phyloP scores from a whole-genome alignment of 64 coral and sea anemone genomes.

The Montipora foliosa region DNA sequence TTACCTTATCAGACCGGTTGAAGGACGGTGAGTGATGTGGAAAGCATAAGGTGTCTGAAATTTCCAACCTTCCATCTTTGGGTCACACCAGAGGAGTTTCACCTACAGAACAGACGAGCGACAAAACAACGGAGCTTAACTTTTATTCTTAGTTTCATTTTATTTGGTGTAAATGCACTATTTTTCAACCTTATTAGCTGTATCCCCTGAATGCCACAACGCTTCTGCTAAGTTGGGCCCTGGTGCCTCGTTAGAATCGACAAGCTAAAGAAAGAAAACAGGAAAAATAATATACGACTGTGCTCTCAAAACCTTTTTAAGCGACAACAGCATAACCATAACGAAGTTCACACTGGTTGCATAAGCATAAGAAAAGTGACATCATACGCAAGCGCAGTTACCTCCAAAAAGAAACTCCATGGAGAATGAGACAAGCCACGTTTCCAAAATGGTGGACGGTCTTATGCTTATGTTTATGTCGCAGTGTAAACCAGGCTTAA shows the following conservation, averaged over 20 bases:
- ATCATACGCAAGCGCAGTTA: no score
- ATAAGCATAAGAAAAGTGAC: no score
- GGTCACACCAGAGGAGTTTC: slow-evolving; percentile 76
- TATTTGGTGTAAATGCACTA: not conserved
- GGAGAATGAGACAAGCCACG: no score
- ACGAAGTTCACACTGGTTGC: no score
- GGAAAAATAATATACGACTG: not conserved
- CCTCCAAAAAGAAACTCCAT: no score
- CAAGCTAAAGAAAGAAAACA: slow-evolving; percentile 15
- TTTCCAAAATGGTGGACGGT: no score
- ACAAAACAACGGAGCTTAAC: no score
- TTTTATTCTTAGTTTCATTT: not conserved
- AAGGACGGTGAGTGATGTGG: slow-evolving; percentile 71
- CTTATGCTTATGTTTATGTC: no score
- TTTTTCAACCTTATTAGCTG: slow-evolving; percentile 47
- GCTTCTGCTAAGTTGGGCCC: slow-evolving; percentile 54
- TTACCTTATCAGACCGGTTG: slow-evolving; percentile 76
- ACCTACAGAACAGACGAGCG: slow-evolving; percentile 4
- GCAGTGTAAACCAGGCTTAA: no score
- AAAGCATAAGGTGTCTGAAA: slow-evolving; percentile 69
- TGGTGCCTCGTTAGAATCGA: slow-evolving; percentile 70
- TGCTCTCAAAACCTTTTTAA: no score
- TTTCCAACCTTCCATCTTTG: slow-evolving; percentile 83
- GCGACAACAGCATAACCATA: no score
- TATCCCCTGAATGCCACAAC: slow-evolving; percentile 86